These are phyloP conservation scores for Cochlearius cochlearius DNA, from an alignment of 2,113 vertebrate species.

Conservation along the genomic window DNA sequence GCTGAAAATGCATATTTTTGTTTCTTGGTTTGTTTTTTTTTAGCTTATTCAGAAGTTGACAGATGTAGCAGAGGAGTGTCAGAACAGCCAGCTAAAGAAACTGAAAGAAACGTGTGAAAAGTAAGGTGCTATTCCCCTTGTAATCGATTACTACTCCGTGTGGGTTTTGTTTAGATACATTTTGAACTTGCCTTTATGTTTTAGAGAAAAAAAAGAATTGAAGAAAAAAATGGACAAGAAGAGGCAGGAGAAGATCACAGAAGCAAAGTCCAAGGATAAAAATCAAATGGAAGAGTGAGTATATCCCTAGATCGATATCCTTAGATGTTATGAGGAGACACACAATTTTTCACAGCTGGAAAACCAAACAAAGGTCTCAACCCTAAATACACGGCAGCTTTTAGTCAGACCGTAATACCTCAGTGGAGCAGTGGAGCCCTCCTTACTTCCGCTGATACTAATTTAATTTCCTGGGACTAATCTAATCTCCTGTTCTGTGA, in stretches of 20 bases:
- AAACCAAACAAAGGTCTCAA: neutral
- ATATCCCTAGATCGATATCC: neutral
- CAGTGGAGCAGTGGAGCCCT: neutral
- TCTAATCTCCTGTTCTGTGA: neutral
- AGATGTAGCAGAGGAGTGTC: slow-evolving; percentile 91
- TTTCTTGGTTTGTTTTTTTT: neutral
- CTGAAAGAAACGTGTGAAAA: slow-evolving; percentile 93
- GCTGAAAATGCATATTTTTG: neutral
- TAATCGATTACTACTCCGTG: neutral
- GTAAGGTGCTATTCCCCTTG: slow-evolving; percentile 73
- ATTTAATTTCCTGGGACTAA: neutral
- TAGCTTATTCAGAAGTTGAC: slow-evolving; percentile 95
- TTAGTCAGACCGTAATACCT: neutral
- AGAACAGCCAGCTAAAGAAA: slow-evolving; percentile 92
- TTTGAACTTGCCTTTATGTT: neutral
- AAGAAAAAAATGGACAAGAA: slow-evolving; percentile 99
- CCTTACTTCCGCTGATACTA: neutral
- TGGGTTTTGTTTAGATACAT: neutral
- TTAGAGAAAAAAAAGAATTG: slow-evolving; percentile 94
- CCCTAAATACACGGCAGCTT: neutral
- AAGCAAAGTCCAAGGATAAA: slow-evolving; percentile 94
- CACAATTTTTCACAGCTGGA: neutral
- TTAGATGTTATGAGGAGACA: neutral
- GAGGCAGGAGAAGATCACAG: slow-evolving; percentile 94
- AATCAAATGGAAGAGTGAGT: slow-evolving; percentile 96